Evolutionary conservation across 2,113 vertebrate genomes (phyloP), one percentile per base, ranked within the genome.

Genomic region (Callorhinus ursinus): DNA sequence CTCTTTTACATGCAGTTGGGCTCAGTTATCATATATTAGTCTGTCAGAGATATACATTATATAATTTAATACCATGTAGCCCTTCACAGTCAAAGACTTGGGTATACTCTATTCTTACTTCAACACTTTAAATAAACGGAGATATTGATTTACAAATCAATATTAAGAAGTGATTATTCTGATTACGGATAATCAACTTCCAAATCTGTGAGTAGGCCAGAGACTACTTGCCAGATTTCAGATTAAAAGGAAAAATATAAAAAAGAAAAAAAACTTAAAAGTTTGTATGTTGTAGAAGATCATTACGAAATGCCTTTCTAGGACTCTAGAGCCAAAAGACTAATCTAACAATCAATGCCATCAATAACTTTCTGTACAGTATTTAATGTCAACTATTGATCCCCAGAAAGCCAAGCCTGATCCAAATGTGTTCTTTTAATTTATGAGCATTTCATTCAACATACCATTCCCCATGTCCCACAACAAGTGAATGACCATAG

Each of bases 361-460:
- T 93, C 51, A 74, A 61, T 97, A 88, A 46, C 31, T 65, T 94
- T 96, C 67, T 91, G 42, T 84, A 79, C 9, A 84, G 28, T 93
- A 74, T 90, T 94, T 94, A 96, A 88, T 88, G 71, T 72, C 80
- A 95, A 57, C 61, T 88, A 71, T 81, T 81, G 86, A 82, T 81
- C 88, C 19, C 11, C 16, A 93, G 81, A 93, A 94, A 90, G 21
- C 4, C 79, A 97, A 7, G 46, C 11, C 10, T 93, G 31, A 5
- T 93, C 86, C 86, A 93, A 92, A 80, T 85, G 15, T 97, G n/a
- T 80, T 92, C 12, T 76, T 86, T 82, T 76, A 89, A 91, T 22
- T 90, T 93, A 36, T 76, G 49, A 95, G 42, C 26, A 42, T 55
- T 96, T 90, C 39, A 87, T 71, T 83, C 28, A 82, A 26, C 51